Base-by-base conservation (phyloP, 2,888 invertebrate species). In the Reticulitermes lucifugus region DNA sequence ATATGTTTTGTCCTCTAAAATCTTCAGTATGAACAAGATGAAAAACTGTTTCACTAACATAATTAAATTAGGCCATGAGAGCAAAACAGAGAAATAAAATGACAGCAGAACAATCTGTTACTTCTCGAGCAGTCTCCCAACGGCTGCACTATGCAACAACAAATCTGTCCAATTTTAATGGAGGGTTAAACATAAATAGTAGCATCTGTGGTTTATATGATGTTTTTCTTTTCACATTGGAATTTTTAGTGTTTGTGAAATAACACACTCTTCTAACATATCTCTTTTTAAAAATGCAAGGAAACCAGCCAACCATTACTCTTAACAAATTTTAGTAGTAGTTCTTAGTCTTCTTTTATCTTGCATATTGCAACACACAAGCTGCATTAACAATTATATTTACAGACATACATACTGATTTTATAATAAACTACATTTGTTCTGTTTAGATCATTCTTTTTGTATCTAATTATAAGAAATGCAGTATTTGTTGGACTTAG, bases 351-450 rank as follows among this genome's bases (percentile, higher is more conserved):
- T 51, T 80, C 6, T 46, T 46, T 1, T 46, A 46, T 46, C 71
- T 84, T 79, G 46, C 84, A 80, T 84, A 22, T 84, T 29, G 80
- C 80, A 80, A 79, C 12, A 12, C 84, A 70, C 71, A 84, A 80
- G 84, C 84, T 84, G 84, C 80, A 29, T 70, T 84, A 84, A 80
- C 84, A 84, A 71, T 84, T 70, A 80, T 84, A 84, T 84, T 75
- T 84, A 84, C 79, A 65, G 79, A 80, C 71, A 79, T 80, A 43
- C 21, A 6, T 75, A 75, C 35, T 75, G 10, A 79, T 84, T 46
- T 25, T 80, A 84, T 71, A 79, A 25, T 84, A 80, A 60, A 51
- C 18, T 51, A 79, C 29, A 35, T 79, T 55, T 79, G 29, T 25
- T 77, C 43, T n/a, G 41, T 77, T 25, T 46, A 77, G 22, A 25